Base-by-base conservation (phyloP, 2,113 vertebrate species). In the Rattus norvegicus region DNA sequence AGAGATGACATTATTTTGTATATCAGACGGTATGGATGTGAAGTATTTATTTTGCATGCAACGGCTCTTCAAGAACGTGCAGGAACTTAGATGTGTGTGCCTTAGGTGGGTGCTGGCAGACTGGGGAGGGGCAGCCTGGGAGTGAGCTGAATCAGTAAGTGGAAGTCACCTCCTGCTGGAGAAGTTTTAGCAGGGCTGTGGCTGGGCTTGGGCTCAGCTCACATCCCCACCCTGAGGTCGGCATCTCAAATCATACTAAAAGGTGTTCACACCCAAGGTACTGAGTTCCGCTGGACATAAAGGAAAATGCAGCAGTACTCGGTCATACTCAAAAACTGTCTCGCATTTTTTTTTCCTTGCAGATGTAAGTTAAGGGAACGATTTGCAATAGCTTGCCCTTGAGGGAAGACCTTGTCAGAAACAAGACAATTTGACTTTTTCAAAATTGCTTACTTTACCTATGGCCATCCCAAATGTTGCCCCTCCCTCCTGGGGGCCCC, bases 61-160 rank as follows among this genome's bases (percentile, higher is more conserved):
- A 72, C 75, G 49, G 94, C 92, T 97, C 95, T 95, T 97, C 76
- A 95, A 85, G 54, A 95, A 97, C 85, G 79, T 59, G 80, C 54
- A 11, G 30, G 63, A 92, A 90, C 93, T 90, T 52, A 19, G 75
- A 39, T 43, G 47, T 97, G 61, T 97, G 73, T 92, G 93, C 87
- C 85, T 92, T 93, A 75, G 96, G 95, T 52, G 65, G 52, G 63
- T 85, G 77, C 95, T 96, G 97, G 97, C 26, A 91, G 96, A 93
- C 65, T 95, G 49, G 97, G 98, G 98, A 98, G 98, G 97, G 97
- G 98, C 96, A 92, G 97, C 76, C 73, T 2, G 92, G 91, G 87
- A 90, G 43, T 88, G 75, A 93, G 49, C 36, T 22, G 87, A 92
- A 92, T 95, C 63, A 24, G 33, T 79, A 14, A 88, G 52, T 67